Base-by-base conservation (phyloP, 2,888 invertebrate species). In the Diaperis boleti region DNA sequence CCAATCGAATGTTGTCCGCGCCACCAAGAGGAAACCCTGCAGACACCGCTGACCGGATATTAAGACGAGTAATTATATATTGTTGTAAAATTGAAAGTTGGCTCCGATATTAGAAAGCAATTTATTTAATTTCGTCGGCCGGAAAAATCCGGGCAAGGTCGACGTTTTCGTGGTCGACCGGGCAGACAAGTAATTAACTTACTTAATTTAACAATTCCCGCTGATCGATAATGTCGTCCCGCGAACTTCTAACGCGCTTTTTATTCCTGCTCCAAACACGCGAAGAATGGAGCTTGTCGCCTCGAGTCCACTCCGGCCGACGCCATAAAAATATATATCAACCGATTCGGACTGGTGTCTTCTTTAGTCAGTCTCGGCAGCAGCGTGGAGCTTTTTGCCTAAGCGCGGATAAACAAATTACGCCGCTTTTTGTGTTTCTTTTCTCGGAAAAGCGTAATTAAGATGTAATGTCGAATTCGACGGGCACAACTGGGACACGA, bases 301-400 rank as follows among this genome's bases (percentile, higher is more conserved):
- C 79, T 76, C 69, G 67, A 71, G 72, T 76, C 73, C 75, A 72
- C 78, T 78, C 76, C 75, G 75, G 67, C 72, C 70, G 76, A 78
- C 77, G 77, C 78, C 78, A 78, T 80, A 79, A 79, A 80, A 80
- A 80, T 80, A n/a, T n/a, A n/a, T n/a, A 78, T 78, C 76, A 69
- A 49, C 62, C 71, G 68, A 69, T 70, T 73, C 72, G 68, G 57
- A 59, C 62, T 59, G 15, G 15, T 35, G 55, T 49, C 49, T 33
- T 33, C 33, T 33, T 33, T 10, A 33, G 11, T 47, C 41, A 17
- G 45, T 44, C 22, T 33, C 33, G 33, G 33, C 31, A 31, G 11
- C 31, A n/a, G n/a, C n/a, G n/a, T n/a, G n/a, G 50, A n/a, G 47
- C 57, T 56, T 50, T 35, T 50, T 50, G 35, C 33, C 18, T 15